Conservation (phyloP, 2,113 vertebrate species). For the Eclectus roratus region DNA sequence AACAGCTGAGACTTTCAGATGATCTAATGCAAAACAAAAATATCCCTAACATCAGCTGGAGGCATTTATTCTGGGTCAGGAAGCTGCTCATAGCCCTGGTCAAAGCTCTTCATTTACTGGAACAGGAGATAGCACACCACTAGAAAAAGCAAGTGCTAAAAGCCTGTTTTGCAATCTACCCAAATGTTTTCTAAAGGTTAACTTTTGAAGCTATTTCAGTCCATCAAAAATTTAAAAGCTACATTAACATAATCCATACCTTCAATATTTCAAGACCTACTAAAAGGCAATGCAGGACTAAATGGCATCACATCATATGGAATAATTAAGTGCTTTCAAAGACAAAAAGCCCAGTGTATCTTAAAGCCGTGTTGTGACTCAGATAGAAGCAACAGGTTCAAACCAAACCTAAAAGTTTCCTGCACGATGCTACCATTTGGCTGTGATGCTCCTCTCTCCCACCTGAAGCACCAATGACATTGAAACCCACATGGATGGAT, state of each 20-base stretch:
- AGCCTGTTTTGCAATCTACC: neutral
- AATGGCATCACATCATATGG: neutral
- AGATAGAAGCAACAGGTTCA: neutral
- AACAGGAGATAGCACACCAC: neutral
- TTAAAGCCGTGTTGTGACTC: neutral
- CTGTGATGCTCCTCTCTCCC: neutral
- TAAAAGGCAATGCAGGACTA: neutral
- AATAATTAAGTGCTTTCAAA: neutral
- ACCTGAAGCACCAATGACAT: neutral
- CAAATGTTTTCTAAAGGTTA: constrained; percentile 48
- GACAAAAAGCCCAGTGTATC: neutral
- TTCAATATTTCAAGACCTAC: constrained; percentile 34
- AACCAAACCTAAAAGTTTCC: neutral
- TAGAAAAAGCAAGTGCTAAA: neutral
- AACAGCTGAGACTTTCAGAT: neutral
- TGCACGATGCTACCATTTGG: neutral
- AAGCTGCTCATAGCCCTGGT: neutral
- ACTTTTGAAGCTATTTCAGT: constrained; percentile 41
- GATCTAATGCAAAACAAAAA: constrained; percentile 21
- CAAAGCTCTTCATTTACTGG: neutral
- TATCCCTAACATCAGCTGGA: neutral
- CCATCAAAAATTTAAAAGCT: constrained; percentile 54
- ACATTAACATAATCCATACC: constrained; percentile 51
- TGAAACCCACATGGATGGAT: neutral
- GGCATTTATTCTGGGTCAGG: neutral